phyloP scores from a whole-genome alignment of 2,888 invertebrate genomes.

The Branchellion lobata region DNA sequence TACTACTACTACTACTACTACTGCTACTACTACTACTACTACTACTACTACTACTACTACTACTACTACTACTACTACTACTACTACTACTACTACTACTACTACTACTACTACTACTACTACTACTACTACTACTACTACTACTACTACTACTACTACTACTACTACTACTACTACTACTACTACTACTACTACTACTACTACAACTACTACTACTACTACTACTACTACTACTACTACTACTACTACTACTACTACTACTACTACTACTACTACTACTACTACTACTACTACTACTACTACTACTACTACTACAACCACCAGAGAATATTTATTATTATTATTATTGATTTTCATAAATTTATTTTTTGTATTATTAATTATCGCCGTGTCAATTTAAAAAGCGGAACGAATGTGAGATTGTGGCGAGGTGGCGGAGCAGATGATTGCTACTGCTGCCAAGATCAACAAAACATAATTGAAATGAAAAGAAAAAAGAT shows the following conservation, averaged over 20 bases:
- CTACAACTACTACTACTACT: conserved; percentile 1
- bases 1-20: conserved; percentile 21
- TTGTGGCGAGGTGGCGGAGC: no score
- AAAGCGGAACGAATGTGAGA: no score
- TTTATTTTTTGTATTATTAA: no score
- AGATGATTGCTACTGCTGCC: no score
- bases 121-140: conserved; percentile 22
- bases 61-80: conserved; percentile 21
- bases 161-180: conserved; percentile 15
- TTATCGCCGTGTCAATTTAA: not conserved
- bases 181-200: conserved; percentile 6
- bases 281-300: conserved; percentile 31
- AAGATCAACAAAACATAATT: no score
- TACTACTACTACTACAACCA: conserved; percentile 31
- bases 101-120: conserved; percentile 12
- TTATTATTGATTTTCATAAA: no score
- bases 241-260: conserved; percentile 4
- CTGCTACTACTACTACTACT: conserved; percentile 11
- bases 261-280: conserved; percentile 26
- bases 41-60: conserved; percentile 17
- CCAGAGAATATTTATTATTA: no score
- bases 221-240: conserved; percentile 21
- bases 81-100: conserved; percentile 18
- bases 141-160: not conserved
- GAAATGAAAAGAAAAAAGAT: no score